These are phyloP conservation scores for Zophobas atratus DNA, from an alignment of 1,140 invertebrate species.

Conservation along the genomic window DNA sequence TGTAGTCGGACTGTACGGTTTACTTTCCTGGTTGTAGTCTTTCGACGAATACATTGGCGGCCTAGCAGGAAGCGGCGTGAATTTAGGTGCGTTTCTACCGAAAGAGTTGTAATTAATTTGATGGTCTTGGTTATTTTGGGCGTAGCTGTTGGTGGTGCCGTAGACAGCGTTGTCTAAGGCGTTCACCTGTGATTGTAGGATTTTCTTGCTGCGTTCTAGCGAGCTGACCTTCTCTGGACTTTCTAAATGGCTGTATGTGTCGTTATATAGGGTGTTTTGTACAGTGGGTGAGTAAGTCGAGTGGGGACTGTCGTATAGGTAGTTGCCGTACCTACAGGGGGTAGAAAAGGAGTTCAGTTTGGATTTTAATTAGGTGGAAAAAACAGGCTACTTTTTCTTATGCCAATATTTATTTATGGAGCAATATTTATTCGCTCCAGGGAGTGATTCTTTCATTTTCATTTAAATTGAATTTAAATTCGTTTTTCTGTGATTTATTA, in stretches of 20 bases:
- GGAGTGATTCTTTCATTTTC: neutral
- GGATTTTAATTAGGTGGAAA: neutral
- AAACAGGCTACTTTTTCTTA: constrained; percentile 17
- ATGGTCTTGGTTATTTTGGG: constrained; percentile 51
- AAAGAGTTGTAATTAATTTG: constrained; percentile 38
- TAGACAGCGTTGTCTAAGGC: constrained; percentile 62
- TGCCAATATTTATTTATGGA: neutral
- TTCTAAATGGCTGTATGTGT: constrained; percentile 63
- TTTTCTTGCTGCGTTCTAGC: constrained; percentile 62
- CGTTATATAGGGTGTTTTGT: constrained; percentile 57
- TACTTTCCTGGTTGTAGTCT: constrained; percentile 30
- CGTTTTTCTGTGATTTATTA: too few relatives aligned
- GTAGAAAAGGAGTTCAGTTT: neutral
- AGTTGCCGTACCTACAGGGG: constrained; percentile 24
- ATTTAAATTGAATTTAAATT: neutral
- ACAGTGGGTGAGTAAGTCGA: constrained; percentile 45
- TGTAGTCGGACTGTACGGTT: constrained; percentile 46
- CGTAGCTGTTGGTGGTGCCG: constrained; percentile 58
- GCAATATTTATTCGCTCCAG: too few relatives aligned
- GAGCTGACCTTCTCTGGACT: constrained; percentile 65
- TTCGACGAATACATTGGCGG: neutral
- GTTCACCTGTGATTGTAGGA: constrained; percentile 59
- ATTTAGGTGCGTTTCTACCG: constrained; percentile 52
- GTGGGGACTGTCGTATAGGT: constrained; percentile 53
- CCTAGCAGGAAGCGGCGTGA: constrained; percentile 20